Evolutionary conservation across 1,140 invertebrate genomes (phyloP), one percentile per base, ranked within the genome.

Genomic region (Bombus superbus): DNA sequence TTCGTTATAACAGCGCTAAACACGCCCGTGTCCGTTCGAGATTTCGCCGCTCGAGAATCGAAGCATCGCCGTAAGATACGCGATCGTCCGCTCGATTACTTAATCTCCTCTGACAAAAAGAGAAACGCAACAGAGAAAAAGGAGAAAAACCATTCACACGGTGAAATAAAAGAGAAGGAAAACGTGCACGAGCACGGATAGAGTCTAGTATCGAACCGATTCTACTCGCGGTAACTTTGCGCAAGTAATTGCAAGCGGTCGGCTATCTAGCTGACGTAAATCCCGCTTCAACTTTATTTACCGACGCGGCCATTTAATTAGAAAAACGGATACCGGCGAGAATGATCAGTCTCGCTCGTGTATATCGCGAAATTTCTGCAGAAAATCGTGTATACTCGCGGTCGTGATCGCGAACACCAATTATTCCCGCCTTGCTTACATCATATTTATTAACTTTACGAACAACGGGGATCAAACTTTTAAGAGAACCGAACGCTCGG

Each of bases 281-380:
- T 85, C 72, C 76, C 62, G 66, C 75, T 38, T 71, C 75, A 59
- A 44, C 76, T 84, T 84, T 84, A 79, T 84, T 84, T 84, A 84
- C 76, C 66, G 64, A 59, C n/a, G 47, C 66, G 75, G 76, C 66
- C 13, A 59, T 84, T 84, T 84, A 84, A 84, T 84, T 84, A 84
- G 81, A 83, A 75, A 83, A 68, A 83, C 81, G 74, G 44, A 66
- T 40, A 73, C 74, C 15, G 44, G 28, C 35, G 59, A 64, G 57
- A 53, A 76, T 66, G 74, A 77, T 83, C 81, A 44, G 72, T 68
- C 73, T 77, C 68, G 42, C 47, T 11, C 1, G 47, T 38, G 25
- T 76, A 32, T 25, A 35, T 42, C 69, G 53, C 53, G 53, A 62
- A 42, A 57, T 32, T 47, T 53, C 22, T 28, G 28, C 53, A 47